Evolutionary conservation across 2,888 invertebrate species (phyloP).

Genomic region (Trissolcus brochymenae): DNA sequence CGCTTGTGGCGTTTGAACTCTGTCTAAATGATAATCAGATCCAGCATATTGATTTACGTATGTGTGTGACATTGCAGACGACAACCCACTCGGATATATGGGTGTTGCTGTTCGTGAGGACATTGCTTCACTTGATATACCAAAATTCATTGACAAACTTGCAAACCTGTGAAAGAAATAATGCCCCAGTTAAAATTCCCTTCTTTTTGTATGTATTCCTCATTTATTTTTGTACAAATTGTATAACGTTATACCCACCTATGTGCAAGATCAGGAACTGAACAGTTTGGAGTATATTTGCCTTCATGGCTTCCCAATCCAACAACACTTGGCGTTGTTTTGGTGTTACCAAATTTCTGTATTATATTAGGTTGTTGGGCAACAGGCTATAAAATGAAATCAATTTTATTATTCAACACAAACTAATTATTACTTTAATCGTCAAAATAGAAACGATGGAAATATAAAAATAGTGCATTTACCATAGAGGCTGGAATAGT

Average conservation of each 20-base stretch:
- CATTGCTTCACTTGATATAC: constrained; percentile 67
- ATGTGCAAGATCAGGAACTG: constrained; percentile 80
- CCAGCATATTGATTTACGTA: constrained; percentile 80
- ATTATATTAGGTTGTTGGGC: constrained; percentile 73
- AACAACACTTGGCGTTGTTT: constrained; percentile 80
- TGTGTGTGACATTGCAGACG: constrained; percentile 77
- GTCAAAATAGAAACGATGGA: constrained; percentile 14
- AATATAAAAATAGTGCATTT: constrained; percentile 48
- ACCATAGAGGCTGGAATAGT: constrained; percentile 74
- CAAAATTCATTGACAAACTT: constrained; percentile 80
- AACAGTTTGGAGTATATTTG: constrained; percentile 86
- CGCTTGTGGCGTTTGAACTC: constrained; percentile 75
- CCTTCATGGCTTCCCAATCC: constrained; percentile 88
- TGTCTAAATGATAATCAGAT: constrained; percentile 78
- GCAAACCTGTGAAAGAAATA: constrained; percentile 79
- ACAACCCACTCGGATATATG: constrained; percentile 74
- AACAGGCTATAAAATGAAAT: constrained; percentile 59
- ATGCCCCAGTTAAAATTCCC: too few relatives aligned
- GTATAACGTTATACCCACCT: constrained; percentile 70
- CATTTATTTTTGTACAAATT: background rate
- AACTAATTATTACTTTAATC: background rate
- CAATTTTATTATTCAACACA: background rate
- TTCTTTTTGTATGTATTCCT: background rate
- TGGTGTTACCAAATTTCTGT: constrained; percentile 87
- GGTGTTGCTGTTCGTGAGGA: constrained; percentile 71